phyloP scores from a whole-genome alignment of 2,797 vertebrate species.

The Notolepis coatsorum region DNA sequence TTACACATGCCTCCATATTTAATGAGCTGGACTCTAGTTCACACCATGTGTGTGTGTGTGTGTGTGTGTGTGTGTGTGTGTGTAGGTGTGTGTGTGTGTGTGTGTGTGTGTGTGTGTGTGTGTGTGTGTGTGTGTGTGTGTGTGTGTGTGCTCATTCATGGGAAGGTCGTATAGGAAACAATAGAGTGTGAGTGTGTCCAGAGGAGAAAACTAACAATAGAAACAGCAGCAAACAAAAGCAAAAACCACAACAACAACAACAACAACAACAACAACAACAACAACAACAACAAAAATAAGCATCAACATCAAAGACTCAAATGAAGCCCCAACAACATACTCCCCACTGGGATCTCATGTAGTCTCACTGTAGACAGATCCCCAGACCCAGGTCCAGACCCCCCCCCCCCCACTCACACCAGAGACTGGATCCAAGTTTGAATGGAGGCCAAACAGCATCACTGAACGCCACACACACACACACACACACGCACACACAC shows the following conservation, averaged over 20 bases:
- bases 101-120: slow-evolving; percentile 2
- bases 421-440: too few species aligned
- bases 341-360: too few species aligned
- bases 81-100: slow-evolving; percentile 4
- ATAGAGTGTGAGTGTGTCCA: too few species aligned
- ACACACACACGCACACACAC: neutral
- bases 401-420: too few species aligned
- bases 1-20: slow-evolving; percentile 74
- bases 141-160: neutral
- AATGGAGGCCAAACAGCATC: too few species aligned
- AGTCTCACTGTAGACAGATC: too few species aligned
- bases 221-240: too few species aligned
- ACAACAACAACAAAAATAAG: neutral
- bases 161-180: too few species aligned
- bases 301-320: neutral
- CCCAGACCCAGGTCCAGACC: too few species aligned
- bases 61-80: neutral
- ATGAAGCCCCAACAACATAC: too few species aligned
- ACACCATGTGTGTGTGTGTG: slow-evolving; percentile 10
- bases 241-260: too few species aligned
- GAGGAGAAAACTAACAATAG: too few species aligned
- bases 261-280: neutral
- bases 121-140: neutral
- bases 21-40: slow-evolving; percentile 58
- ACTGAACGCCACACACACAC: slow-evolving; percentile 1